Conservation (phyloP, 1,140 invertebrate genomes). For the Cherax quadricarinatus region DNA sequence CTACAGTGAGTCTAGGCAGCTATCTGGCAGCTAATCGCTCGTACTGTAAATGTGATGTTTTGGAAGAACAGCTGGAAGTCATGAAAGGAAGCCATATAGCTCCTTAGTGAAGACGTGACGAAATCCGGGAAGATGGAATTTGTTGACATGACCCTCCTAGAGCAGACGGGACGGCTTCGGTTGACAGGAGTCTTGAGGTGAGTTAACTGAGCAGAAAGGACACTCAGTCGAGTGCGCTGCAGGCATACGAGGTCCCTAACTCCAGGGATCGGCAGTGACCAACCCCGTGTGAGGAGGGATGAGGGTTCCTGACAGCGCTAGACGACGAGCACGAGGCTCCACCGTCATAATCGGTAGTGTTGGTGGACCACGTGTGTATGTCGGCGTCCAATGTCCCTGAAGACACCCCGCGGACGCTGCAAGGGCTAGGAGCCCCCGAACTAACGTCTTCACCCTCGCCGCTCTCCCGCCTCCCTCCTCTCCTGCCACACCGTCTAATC, state of each 20-base stretch:
- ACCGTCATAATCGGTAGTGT: slow-evolving; percentile 57
- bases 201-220: not conserved
- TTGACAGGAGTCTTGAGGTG: slow-evolving; percentile 13
- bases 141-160: not conserved
- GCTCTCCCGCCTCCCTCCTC: not conserved
- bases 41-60: too few species aligned
- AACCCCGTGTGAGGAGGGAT: slow-evolving; percentile 1
- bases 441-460: not conserved
- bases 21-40: too few species aligned
- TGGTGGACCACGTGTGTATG: slow-evolving; percentile 64
- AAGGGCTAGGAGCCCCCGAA: slow-evolving; percentile 10
- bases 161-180: slow-evolving; percentile 15
- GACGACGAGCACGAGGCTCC: slow-evolving; percentile 61
- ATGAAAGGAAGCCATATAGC: too few species aligned
- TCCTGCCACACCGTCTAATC: not conserved
- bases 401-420: slow-evolving; percentile 49
- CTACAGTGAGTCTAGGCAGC: too few species aligned
- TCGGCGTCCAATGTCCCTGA: slow-evolving; percentile 53
- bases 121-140: not conserved
- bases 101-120: not conserved
- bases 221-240: not conserved
- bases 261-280: not conserved
- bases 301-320: slow-evolving; percentile 11
- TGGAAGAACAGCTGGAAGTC: too few species aligned
- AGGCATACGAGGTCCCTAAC: not conserved